Conservation (phyloP, 2,888 invertebrate species). For the Epinotia nisella region DNA sequence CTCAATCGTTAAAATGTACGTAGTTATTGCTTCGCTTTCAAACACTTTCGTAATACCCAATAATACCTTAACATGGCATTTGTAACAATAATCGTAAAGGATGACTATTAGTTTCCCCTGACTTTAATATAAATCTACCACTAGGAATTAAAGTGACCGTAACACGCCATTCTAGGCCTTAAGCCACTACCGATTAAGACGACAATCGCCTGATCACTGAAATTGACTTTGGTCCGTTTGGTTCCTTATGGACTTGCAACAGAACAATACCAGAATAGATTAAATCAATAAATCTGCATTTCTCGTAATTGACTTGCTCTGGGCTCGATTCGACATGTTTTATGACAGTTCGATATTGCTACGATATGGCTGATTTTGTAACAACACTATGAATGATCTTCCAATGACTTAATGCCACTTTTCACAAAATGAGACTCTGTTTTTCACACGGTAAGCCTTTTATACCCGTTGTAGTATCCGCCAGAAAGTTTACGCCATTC, state of each 20-base stretch:
- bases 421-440: no score
- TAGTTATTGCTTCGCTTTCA: not conserved
- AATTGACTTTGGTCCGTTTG: not conserved
- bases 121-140: not conserved
- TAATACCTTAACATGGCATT: not conserved
- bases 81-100: not conserved
- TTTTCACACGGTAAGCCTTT: no score
- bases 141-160: not conserved
- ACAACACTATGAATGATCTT: not conserved
- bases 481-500: no score
- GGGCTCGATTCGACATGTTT: not conserved
- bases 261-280: conserved; percentile 5
- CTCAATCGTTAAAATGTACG: not conserved
- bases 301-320: conserved; percentile 28
- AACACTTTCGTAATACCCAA: not conserved
- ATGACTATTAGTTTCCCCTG: conserved; percentile 2
- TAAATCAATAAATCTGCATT: conserved; percentile 27
- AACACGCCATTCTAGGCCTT: not conserved
- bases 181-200: not conserved
- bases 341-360: not conserved
- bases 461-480: no score
- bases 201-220: not conserved
- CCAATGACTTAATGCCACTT: not conserved
- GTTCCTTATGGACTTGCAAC: not conserved
- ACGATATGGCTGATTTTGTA: no score